Evolutionary conservation across 64 coral and sea anemone species (phyloP).

Genomic region (Acropora tenuis): DNA sequence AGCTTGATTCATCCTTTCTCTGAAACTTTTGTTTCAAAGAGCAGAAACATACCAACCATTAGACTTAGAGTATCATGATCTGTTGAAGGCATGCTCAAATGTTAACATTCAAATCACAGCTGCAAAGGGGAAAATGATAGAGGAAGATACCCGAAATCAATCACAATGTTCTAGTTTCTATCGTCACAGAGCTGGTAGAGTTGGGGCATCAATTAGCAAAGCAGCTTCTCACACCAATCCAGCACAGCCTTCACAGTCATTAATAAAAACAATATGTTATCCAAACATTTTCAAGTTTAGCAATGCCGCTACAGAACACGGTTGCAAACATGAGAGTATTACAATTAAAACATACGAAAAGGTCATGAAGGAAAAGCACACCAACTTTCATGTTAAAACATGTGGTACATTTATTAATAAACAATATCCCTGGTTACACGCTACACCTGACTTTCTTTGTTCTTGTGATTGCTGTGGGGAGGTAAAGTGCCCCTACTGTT

Average conservation of each 20-base stretch:
- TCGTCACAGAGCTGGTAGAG: not conserved
- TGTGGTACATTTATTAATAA: not conserved
- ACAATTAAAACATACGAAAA: not conserved
- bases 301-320: not conserved
- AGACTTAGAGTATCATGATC: not conserved
- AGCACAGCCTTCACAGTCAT: not conserved
- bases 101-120: not conserved
- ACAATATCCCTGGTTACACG: not conserved
- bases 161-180: not conserved
- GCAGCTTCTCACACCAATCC: not conserved
- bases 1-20: not conserved
- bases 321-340: not conserved
- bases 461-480: slow-evolving; percentile 9
- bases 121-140: not conserved
- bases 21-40: not conserved
- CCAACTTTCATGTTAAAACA: not conserved
- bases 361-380: not conserved
- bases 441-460: slow-evolving; percentile 9
- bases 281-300: not conserved
- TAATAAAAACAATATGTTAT: not conserved
- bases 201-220: not conserved
- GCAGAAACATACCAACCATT: not conserved
- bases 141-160: not conserved
- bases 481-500: slow-evolving; percentile 26
- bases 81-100: not conserved